Base-by-base conservation (phyloP, 2,888 invertebrate genomes). In the Sussaba pulchella region DNA sequence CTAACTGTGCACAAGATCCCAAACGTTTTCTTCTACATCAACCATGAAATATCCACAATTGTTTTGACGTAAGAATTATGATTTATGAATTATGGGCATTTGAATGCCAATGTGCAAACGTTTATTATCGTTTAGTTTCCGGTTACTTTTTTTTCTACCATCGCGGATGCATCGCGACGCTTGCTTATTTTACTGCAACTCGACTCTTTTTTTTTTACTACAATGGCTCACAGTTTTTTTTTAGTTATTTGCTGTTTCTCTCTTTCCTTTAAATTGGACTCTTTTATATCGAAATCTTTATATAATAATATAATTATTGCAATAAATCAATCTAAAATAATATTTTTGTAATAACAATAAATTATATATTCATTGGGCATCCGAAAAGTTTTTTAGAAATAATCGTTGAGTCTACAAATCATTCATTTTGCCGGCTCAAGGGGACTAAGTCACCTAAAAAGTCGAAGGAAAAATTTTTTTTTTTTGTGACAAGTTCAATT, bases 1-100 rank as follows among this genome's bases (percentile, higher is more conserved):
- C 47, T 73, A 73, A 64, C 72, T 31, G 52, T 52, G 24, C 59
- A 59, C 4, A 9, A 45, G 19, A 21, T 24, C 17, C 3, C 12
- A 3, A 31, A n/a, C 24, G 10, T 67, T 41, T 24, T 21, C 21
- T 14, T 21, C 21, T 14, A 10, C 12, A 69, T 43, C 47, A 19
- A 31, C 12, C 19, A 61, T 26, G 10, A 43, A 69, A 61, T 39
- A 50, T 17, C 39, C 3, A 24, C 21, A 17, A 61, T 61, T 71
- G 14, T 47, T 50, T 47, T 41, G 17, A 47, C 6, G 21, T 9
- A 66, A 26, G 36, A 47, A 36, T 66, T 24, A 59, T 2, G 4
- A 8, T 6, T 10, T 3, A 63, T 21, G 5, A 63, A n/a, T n/a
- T n/a, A 64, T 64, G 26, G 47, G 39, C 39, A 17, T 50, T 21